Evolutionary conservation across 1,140 invertebrate species (phyloP).

Genomic region (Platorchestia sp.): DNA sequence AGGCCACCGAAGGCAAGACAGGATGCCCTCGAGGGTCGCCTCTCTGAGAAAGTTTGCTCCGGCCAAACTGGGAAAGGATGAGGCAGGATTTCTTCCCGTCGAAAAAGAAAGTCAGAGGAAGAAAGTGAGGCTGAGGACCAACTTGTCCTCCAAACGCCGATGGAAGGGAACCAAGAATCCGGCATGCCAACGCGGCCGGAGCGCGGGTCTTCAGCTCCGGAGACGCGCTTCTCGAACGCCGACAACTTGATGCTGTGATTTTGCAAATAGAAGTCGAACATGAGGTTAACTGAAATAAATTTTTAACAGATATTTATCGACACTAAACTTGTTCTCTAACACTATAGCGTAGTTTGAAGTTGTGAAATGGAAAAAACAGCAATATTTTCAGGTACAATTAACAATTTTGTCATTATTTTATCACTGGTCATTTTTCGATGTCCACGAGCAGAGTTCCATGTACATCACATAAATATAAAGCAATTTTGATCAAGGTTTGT

Average conservation of each 20-base stretch:
- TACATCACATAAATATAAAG: too few relatives aligned
- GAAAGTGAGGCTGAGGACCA: background rate
- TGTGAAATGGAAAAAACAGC: background rate
- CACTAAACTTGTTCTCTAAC: background rate
- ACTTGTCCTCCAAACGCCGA: background rate
- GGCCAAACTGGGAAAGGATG: conserved; percentile 52
- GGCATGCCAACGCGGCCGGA: background rate
- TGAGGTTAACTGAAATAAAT: background rate
- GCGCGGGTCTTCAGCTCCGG: too few relatives aligned
- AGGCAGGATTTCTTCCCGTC: conserved; percentile 45
- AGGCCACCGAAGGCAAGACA: background rate
- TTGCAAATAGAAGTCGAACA: background rate
- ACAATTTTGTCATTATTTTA: too few relatives aligned
- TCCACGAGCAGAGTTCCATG: too few relatives aligned
- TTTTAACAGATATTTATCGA: background rate
- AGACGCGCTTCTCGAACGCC: background rate
- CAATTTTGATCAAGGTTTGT: too few relatives aligned
- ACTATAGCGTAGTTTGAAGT: background rate
- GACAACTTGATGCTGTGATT: background rate
- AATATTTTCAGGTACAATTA: too few relatives aligned
- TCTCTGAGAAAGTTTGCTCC: conserved; percentile 8
- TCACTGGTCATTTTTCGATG: too few relatives aligned
- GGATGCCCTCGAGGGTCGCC: background rate
- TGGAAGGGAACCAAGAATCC: background rate
- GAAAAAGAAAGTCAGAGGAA: conserved; percentile 46